Evolutionary conservation across 2,797 vertebrate genomes (phyloP).

Genomic region (Gila robusta): DNA sequence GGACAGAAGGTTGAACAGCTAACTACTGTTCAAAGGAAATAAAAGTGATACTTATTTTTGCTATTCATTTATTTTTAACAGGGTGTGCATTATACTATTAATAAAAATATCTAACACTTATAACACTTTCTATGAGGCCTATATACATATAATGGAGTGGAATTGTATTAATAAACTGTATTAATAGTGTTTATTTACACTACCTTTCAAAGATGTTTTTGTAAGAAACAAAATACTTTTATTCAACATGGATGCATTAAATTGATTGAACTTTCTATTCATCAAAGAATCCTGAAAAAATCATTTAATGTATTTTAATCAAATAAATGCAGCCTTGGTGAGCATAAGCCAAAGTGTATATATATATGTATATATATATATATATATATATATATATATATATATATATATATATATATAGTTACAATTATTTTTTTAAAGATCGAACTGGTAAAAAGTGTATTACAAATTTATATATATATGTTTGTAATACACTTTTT

Average conservation of each 20-base stretch:
- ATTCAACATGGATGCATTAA: neutral
- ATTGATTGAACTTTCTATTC: neutral
- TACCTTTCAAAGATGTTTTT: neutral
- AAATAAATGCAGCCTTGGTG: neutral
- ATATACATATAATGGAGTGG: neutral
- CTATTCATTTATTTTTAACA: neutral
- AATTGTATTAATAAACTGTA: too few relatives aligned
- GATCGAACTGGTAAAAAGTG: too few relatives aligned
- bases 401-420: neutral
- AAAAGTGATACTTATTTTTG: constrained; percentile 16
- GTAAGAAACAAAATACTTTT: neutral
- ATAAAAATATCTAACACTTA: neutral
- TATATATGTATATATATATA: neutral
- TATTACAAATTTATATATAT: too few relatives aligned
- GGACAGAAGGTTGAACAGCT: constrained; percentile 59
- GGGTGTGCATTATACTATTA: neutral
- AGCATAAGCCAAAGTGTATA: neutral
- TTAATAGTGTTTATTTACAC: neutral
- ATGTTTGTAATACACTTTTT: neutral
- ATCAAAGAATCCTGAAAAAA: neutral
- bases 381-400: neutral
- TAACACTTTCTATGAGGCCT: neutral
- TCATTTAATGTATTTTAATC: neutral
- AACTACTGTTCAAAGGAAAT: constrained; percentile 29
- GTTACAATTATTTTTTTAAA: too few relatives aligned